These are phyloP conservation scores for Tauraco erythrolophus DNA, from an alignment of 2,113 vertebrate species.

Conservation along the genomic window DNA sequence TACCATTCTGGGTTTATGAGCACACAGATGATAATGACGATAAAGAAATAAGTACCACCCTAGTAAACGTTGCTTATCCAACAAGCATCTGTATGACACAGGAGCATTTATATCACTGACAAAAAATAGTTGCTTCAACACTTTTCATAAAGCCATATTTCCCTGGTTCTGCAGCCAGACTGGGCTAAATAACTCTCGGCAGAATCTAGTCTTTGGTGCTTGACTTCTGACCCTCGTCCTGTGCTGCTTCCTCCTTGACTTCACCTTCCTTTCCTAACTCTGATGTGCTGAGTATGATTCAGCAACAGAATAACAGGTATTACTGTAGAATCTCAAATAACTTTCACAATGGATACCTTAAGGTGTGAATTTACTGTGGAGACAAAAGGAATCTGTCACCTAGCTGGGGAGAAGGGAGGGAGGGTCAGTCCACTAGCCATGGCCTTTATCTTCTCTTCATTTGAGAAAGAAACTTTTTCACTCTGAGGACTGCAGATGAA, in stretches of 20 bases:
- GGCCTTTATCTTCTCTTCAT: not conserved
- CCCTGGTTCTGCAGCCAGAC: not conserved
- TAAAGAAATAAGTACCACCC: not conserved
- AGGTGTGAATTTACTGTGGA: not conserved
- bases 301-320: not conserved
- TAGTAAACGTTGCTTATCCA: not conserved
- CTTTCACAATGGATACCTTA: not conserved
- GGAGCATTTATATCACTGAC: not conserved
- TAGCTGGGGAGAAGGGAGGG: not conserved
- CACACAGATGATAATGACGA: not conserved
- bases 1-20: not conserved
- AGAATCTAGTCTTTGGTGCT: not conserved
- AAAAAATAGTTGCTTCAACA: not conserved
- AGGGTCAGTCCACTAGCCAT: not conserved
- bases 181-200: not conserved
- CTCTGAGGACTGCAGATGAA: not conserved
- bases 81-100: not conserved
- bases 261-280: not conserved
- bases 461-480: not conserved
- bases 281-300: not conserved
- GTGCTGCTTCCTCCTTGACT: not conserved
- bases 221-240: not conserved
- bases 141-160: not conserved
- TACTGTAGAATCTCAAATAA: not conserved
- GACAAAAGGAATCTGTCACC: not conserved